phyloP scores from a whole-genome alignment of 2,888 invertebrate genomes.

The Belgica antarctica region DNA sequence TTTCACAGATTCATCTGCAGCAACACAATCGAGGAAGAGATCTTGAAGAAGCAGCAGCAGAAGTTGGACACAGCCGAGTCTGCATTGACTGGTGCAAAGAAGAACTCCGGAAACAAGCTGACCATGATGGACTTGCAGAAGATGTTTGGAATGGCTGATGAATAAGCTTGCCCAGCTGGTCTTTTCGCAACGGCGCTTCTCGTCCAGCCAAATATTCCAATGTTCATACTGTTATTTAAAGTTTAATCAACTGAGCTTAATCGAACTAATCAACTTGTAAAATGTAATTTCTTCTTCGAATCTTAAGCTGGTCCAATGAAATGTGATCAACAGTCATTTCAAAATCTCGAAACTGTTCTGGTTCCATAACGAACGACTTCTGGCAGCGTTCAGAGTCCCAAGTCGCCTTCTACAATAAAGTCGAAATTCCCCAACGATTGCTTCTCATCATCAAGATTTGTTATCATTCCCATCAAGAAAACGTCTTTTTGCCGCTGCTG shows the following conservation, averaged over 20 bases:
- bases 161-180: too few relatives aligned
- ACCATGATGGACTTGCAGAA: conserved; percentile 75
- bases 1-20: conserved; percentile 72
- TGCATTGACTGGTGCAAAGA: conserved; percentile 71
- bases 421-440: not conserved
- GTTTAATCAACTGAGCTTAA: not conserved
- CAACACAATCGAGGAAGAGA: conserved; percentile 85
- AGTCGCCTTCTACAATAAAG: not conserved
- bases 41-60: conserved; percentile 73
- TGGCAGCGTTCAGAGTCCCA: too few relatives aligned
- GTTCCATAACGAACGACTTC: too few relatives aligned
- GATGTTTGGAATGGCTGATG: too few relatives aligned
- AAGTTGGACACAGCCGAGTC: conserved; percentile 76
- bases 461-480: not conserved
- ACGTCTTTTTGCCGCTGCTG: not conserved
- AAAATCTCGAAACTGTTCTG: too few relatives aligned
- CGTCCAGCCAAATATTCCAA: not conserved
- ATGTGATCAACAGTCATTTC: too few relatives aligned
- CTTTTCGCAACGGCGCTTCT: too few relatives aligned
- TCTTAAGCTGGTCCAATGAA: too few relatives aligned
- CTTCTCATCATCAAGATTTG: not conserved
- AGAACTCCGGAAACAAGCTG: conserved; percentile 64
- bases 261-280: too few relatives aligned
- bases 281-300: too few relatives aligned
- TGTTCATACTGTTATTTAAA: not conserved